Evolutionary conservation across 2,888 invertebrate genomes (phyloP), one percentile per base, ranked within the genome.

Genomic region (Diplolepis rosae): DNA sequence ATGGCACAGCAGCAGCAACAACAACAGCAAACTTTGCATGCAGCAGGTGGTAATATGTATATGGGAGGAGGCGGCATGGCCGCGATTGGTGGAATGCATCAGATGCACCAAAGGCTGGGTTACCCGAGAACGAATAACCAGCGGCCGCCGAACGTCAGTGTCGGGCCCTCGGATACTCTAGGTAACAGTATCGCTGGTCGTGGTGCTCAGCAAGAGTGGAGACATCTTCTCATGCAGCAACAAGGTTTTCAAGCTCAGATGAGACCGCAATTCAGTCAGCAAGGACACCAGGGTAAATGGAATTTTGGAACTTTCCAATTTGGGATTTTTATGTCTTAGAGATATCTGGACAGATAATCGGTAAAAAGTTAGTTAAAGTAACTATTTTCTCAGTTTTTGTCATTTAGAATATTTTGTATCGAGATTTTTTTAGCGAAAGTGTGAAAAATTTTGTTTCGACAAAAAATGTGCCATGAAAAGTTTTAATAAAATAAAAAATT

Each of bases 211-310:
- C 88, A 87, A 71, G 91, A 91, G 79, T 92, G 92, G 91, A 91
- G 93, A 77, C 93, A 93, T 82, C 87, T 94, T 75, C 86, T 93
- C 89, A 93, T 94, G 90, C 91, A 91, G 77, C 91, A 91, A 76
- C 90, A 89, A 78, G 89, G 88, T 77, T 90, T 90, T 80, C 89
- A 87, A 69, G 81, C 87, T 18, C 90, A 90, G 79, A 90, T 91
- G 89, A 85, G 91, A 81, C 90, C 91, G 42, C 89, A 89, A 76
- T 91, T 91, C 83, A 90, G 90, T 79, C 90, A 90, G 74, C 89
- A 90, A 83, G 88, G 90, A 85, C 88, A 87, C 78, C 89, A 88
- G 87, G 88, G 89, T 89, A 73, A 77, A 77, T 42, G 32, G 11
- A 15, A 51, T 32, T n/a, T n/a, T n/a, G n/a, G n/a, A n/a, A n/a